phyloP scores from a whole-genome alignment of 2,113 vertebrate species.

The Carassius auratus region DNA sequence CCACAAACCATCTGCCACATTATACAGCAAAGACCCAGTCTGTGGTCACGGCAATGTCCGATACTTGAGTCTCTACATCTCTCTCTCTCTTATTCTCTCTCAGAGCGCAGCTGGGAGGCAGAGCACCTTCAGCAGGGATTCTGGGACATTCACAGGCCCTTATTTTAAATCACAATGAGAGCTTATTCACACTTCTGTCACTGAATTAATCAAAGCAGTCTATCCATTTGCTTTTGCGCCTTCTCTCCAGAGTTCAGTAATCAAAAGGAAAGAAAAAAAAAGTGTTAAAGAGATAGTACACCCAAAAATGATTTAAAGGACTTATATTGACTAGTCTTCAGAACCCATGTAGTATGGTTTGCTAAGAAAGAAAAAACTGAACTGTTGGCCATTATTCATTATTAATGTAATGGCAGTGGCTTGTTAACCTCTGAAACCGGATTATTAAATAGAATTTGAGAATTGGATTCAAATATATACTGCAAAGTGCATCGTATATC shows the following conservation, averaged over 20 bases:
- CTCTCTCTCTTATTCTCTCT: constrained; percentile 21
- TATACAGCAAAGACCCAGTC: constrained; percentile 34
- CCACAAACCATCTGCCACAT: constrained; percentile 52
- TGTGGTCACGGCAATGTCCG: background rate
- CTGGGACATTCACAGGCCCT: constrained; percentile 43
- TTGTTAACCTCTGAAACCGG: background rate
- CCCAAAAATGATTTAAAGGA: background rate
- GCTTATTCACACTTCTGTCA: constrained; percentile 45
- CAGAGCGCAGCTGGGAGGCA: constrained; percentile 47
- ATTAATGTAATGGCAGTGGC: background rate
- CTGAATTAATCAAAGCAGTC: constrained; percentile 51
- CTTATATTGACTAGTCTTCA: background rate
- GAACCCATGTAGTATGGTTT: background rate
- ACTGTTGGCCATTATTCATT: too few species aligned
- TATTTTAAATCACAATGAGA: constrained; percentile 44
- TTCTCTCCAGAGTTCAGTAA: constrained; percentile 34
- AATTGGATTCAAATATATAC: background rate
- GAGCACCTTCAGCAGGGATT: constrained; percentile 29
- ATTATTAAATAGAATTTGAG: background rate
- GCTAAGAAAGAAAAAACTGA: background rate
- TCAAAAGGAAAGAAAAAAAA: constrained; percentile 31
- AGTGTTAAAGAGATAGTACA: constrained; percentile 19
- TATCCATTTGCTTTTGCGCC: constrained; percentile 35
- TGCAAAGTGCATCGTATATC: background rate
- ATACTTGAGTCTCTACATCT: background rate